These are phyloP conservation scores for Meriones unguiculatus DNA, from an alignment of 2,113 vertebrate genomes.

Conservation along the genomic window DNA sequence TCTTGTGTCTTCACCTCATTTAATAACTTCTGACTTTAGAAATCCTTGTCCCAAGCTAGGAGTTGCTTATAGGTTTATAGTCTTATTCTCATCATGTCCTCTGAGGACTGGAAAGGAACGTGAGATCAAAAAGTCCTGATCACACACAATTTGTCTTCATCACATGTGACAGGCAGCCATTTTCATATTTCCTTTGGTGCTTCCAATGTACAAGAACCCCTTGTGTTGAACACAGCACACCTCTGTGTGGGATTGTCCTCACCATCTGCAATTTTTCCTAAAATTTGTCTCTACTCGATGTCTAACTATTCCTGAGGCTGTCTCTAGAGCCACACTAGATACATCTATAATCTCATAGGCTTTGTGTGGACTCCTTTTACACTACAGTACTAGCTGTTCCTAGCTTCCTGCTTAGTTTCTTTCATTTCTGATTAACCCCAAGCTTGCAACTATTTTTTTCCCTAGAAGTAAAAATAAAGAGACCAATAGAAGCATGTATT, in stretches of 20 bases:
- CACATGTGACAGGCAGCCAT: not conserved
- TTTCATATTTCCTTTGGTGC: not conserved
- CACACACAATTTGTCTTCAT: not conserved
- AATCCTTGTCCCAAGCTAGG: not conserved
- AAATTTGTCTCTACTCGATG: slow-evolving; percentile 2
- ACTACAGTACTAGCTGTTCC: not conserved
- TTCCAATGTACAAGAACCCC: not conserved
- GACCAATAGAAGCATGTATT: not conserved
- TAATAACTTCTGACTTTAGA: slow-evolving; percentile 51
- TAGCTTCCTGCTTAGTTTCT: slow-evolving; percentile 31
- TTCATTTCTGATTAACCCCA: not conserved
- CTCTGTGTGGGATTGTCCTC: fast-evolving
- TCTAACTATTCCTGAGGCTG: not conserved
- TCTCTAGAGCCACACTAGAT: not conserved
- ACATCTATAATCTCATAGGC: not conserved
- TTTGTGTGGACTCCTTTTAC: not conserved
- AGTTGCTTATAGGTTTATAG: not conserved
- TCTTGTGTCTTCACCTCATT: not conserved
- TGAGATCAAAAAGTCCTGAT: not conserved
- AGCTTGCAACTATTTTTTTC: not conserved
- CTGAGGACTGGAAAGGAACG: not conserved
- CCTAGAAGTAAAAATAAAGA: not conserved
- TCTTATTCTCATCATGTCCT: slow-evolving; percentile 41
- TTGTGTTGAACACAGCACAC: not conserved
- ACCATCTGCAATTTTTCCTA: not conserved